These are phyloP conservation scores for Sinocyclocheilus anophthalmus DNA, from an alignment of 2,113 vertebrate genomes.

Conservation along the genomic window DNA sequence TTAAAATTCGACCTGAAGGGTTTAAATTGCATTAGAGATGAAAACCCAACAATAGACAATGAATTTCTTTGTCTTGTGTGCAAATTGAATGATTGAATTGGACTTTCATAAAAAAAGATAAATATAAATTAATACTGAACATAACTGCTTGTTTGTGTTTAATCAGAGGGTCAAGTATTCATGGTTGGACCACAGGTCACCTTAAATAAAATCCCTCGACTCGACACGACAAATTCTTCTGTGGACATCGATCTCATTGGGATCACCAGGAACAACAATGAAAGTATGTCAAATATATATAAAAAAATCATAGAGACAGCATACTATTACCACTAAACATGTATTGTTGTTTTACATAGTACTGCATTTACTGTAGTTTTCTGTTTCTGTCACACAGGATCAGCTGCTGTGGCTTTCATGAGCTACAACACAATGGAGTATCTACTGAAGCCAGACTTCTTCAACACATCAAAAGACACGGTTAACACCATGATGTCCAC, in stretches of 20 bases:
- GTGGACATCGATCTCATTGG: neutral
- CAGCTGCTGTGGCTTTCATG: conserved; percentile 22
- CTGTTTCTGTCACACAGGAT: neutral
- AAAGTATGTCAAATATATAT: neutral
- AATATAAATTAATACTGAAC: too few species aligned
- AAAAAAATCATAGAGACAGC: too few species aligned
- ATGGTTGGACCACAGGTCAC: too few species aligned
- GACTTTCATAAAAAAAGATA: too few species aligned
- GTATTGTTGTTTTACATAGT: neutral
- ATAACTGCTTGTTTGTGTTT: too few species aligned
- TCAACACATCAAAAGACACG: neutral
- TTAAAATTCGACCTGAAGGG: too few species aligned
- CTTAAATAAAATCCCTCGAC: too few species aligned
- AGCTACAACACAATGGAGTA: conserved; percentile 12
- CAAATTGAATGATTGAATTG: too few species aligned
- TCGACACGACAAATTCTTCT: neutral
- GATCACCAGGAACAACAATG: conserved; percentile 12
- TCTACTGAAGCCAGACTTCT: conserved; percentile 3
- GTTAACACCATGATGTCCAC: conserved; percentile 37
- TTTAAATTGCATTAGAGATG: too few species aligned
- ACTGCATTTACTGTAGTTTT: neutral
- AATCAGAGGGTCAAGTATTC: too few species aligned
- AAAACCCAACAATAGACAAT: too few species aligned
- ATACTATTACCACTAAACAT: neutral
- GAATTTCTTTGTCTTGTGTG: too few species aligned